Percentiles rank a stretch among this genome's conserved stretches.
phyloP scores from a whole-genome alignment of 2,888 invertebrate genomes.

The Drosophila paracracens region DNA sequence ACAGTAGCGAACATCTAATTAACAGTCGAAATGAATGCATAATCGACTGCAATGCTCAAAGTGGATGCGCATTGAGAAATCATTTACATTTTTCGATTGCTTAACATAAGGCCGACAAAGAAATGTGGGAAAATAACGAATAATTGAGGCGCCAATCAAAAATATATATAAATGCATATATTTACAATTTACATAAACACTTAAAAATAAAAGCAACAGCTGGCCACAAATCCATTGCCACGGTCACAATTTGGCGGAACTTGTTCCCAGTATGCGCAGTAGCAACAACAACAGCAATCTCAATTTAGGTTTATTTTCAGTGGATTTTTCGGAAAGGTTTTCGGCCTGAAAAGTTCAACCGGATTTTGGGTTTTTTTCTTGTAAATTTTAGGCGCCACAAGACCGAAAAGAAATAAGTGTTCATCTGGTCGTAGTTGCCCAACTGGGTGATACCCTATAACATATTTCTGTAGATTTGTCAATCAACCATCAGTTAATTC shows the following conservation, averaged over 20 bases:
- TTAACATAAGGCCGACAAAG: conserved; percentile 60
- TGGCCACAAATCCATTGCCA: conserved; percentile 77
- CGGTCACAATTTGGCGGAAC: conserved; percentile 79
- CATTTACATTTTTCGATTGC: conserved; percentile 60
- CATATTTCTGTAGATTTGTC: not conserved
- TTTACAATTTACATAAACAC: conserved; percentile 65
- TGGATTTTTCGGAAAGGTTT: conserved; percentile 40
- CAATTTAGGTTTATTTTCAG: conserved; percentile 63
- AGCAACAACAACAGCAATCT: conserved; percentile 13
- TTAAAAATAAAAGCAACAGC: conserved; percentile 44
- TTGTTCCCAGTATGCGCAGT: conserved; percentile 56
- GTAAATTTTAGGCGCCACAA: not conserved
- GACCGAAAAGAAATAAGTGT: conserved; percentile 3
- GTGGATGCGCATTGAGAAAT: conserved; percentile 61
- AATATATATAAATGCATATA: conserved; percentile 22
- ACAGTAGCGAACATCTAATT: conserved; percentile 59
- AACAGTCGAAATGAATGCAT: conserved; percentile 62
- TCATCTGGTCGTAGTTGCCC: not conserved
- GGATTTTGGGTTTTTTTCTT: conserved; percentile 34
- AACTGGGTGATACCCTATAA: conserved; percentile 1
- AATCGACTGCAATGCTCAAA: conserved; percentile 54
- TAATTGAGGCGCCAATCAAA: conserved; percentile 40
- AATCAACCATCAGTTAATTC: not conserved
- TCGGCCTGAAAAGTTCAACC: conserved; percentile 45
- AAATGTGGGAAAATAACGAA: conserved; percentile 29